Conservation (phyloP, 2,888 invertebrate genomes). For the Seira sanloemensis region DNA sequence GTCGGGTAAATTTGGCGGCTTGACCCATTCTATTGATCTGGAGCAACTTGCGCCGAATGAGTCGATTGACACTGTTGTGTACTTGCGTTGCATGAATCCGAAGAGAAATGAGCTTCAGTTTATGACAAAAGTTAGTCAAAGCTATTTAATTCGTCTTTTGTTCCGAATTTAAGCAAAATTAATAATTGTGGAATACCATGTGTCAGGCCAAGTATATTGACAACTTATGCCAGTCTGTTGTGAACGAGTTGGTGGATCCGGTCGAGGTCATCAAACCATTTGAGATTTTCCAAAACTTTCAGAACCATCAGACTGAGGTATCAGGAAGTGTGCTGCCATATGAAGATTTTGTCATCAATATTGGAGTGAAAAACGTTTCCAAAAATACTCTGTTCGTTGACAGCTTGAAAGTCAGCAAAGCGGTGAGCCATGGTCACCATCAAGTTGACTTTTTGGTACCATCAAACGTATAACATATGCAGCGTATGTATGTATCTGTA, state of each 20-base stretch:
- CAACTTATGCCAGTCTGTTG: constrained; percentile 51
- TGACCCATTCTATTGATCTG: constrained; percentile 53
- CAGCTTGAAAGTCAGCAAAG: constrained; percentile 10
- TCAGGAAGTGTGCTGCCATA: constrained; percentile 39
- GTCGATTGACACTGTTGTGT: constrained; percentile 38
- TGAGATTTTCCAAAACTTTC: constrained; percentile 47
- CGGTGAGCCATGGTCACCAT: constrained; percentile 28
- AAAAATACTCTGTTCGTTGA: constrained; percentile 24
- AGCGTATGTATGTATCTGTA: too few species aligned
- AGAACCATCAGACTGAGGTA: constrained; percentile 50
- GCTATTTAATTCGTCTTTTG: background rate
- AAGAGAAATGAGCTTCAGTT: constrained; percentile 60
- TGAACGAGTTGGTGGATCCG: constrained; percentile 61
- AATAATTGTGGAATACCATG: background rate
- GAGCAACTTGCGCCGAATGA: constrained; percentile 46
- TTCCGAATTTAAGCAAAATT: too few species aligned
- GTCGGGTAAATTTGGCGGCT: constrained; percentile 39
- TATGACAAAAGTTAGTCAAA: constrained; percentile 51
- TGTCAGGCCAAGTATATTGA: constrained; percentile 68
- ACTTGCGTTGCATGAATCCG: constrained; percentile 39
- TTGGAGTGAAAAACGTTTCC: constrained; percentile 60
- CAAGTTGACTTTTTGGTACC: too few species aligned
- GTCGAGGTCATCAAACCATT: constrained; percentile 65
- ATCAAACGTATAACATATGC: too few species aligned
- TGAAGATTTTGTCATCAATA: constrained; percentile 61